A percentile compares a stretch with the other conserved stretches of the same genome.
These are phyloP conservation scores for Aulostomus chinensis DNA, from an alignment of 2,797 vertebrate species.

Conservation along the genomic window DNA sequence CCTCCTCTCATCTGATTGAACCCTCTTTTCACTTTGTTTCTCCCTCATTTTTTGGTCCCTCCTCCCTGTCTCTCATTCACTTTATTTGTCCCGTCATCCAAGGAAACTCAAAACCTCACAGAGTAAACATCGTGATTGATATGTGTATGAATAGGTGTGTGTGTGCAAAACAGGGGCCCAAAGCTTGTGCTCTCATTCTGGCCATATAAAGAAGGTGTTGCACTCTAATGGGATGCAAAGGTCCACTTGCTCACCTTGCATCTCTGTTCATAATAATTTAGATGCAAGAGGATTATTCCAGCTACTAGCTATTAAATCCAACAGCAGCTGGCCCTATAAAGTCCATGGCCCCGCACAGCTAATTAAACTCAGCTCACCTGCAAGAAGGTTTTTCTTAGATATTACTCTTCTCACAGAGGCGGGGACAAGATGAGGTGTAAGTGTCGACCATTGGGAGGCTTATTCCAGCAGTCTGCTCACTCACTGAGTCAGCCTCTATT, in stretches of 20 bases:
- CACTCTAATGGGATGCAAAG: no score
- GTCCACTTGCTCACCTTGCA: no score
- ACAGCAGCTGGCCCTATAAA: background rate
- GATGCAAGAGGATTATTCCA: conserved; percentile 4
- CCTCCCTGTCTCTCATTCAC: conserved; percentile 2
- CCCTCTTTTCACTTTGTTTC: conserved; percentile 20
- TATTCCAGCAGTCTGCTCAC: no score
- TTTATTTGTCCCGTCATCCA: conserved; percentile 11
- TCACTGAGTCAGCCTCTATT: no score
- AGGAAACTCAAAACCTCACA: no score
- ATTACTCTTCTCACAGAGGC: no score
- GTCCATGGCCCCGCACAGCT: background rate
- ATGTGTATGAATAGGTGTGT: background rate
- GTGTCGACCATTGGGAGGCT: no score
- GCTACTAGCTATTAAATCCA: conserved; percentile 5
- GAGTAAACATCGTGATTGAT: no score
- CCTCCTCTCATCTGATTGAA: conserved; percentile 37
- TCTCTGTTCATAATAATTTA: conserved; percentile 3
- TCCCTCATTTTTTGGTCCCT: background rate
- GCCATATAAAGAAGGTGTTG: no score
- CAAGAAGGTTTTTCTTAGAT: background rate
- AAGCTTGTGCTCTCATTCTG: no score
- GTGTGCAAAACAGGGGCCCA: background rate
- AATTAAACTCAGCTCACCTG: background rate
- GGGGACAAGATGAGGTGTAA: no score